phyloP scores from a whole-genome alignment of 2,797 vertebrate genomes.

The Myripristis murdjan region DNA sequence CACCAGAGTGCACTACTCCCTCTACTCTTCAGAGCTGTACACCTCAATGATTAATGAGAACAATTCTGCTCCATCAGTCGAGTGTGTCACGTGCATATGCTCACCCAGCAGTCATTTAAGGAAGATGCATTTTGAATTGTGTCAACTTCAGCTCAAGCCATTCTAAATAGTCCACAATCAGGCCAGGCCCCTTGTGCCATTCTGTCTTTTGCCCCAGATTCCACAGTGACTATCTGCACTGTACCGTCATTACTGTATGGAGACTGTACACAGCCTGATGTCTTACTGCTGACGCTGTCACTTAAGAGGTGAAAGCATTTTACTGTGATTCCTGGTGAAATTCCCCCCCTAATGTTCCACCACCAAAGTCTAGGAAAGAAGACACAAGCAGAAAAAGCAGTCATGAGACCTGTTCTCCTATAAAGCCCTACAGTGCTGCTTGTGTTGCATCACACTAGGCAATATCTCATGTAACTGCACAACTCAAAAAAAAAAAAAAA shows the following conservation, averaged over 20 bases:
- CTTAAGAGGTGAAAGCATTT: not conserved
- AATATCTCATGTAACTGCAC: not conserved
- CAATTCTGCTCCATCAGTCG: constrained; percentile 31
- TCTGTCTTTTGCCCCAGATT: constrained; percentile 64
- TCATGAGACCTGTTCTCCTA: not conserved
- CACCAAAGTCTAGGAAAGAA: not conserved
- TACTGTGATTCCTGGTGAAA: not conserved
- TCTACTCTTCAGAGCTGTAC: constrained; percentile 10
- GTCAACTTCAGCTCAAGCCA: constrained; percentile 28
- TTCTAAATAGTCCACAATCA: constrained; percentile 45
- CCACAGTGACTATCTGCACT: constrained; percentile 7
- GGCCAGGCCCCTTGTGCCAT: constrained; percentile 57
- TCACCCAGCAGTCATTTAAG: constrained; percentile 24
- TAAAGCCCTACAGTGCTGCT: not conserved
- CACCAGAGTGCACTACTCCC: constrained; percentile 40
- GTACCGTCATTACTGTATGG: constrained; percentile 14
- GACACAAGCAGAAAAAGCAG: not conserved
- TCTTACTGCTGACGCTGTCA: constrained; percentile 14
- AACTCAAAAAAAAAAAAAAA: not conserved
- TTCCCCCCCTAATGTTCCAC: not conserved
- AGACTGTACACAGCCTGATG: not conserved
- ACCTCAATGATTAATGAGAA: constrained; percentile 22
- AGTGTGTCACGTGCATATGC: constrained; percentile 14
- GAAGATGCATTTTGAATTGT: constrained; percentile 27
- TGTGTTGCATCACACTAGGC: not conserved